Base-by-base conservation (phyloP, 1,140 invertebrate genomes). In the Orius insidiosus region DNA sequence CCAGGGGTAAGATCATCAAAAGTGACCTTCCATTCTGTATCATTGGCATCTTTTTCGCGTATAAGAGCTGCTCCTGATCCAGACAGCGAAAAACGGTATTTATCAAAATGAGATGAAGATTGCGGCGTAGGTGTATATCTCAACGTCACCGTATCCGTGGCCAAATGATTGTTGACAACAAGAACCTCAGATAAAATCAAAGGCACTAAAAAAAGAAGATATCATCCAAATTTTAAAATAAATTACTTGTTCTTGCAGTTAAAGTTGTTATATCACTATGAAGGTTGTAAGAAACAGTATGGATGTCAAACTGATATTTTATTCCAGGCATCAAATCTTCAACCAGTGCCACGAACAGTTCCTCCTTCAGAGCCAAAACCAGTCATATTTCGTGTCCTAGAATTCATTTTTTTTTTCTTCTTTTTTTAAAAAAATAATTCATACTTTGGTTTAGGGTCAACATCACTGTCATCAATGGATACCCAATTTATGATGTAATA, bases 171-270 rank as follows among this genome's bases (percentile, higher is more conserved):
- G 52, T 79, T 84, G 10, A 89, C 85, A 39, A 90, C 79, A 10
- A 84, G 76, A 42, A 94, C 80, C 58, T 90, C 87, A 1, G 86
- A 92, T 55, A 85, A 81, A 45, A 93, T 90, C 36, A 92, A 67
- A 3, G 88, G 88, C 70, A 85, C 81, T 85, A 61, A 30, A 56
- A 53, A 54, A 9, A 15, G 9, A 36, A 36, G 5, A 4, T 36
- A 5, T 36, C 3, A n/a, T 9, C 3, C 3, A 36, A n/a, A 36
- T 11, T 15, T n/a, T n/a, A n/a, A n/a, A 15, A n/a, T 32, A 43
- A n/a, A n/a, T 69, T 57, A 84, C 80, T 78, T 46, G 85, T 88
- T 59, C 84, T 63, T 0, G 78, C 74, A 46, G 72, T 72, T 46
- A 85, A 64, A 44, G 71, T 72, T 15, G 75, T 80, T 3, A 72